Evolutionary conservation across 2,797 vertebrate species (phyloP), one percentile per base, ranked within the genome.

Genomic region (Argentina silus): DNA sequence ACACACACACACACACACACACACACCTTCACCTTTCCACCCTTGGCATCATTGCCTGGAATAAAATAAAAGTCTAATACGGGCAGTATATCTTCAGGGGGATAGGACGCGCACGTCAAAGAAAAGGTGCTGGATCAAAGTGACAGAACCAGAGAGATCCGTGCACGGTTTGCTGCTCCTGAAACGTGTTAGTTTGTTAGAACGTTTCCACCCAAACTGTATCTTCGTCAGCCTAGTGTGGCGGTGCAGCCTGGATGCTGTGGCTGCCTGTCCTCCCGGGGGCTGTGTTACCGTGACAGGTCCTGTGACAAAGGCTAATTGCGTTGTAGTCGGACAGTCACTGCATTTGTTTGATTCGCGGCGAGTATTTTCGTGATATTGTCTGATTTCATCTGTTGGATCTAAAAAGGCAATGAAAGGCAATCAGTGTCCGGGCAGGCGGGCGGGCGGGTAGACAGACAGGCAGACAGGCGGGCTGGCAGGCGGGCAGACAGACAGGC

Each of bases 51-150:
- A 5, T 6, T 72, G 75, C 80, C 79, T 83, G 74, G 76, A 76
- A 78, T 50, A 78, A 79, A 88, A 90, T 85, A 88, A 87, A 90
- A 85, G 79, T 55, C n/a, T 4, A 36, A 36, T 36, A 1, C 27
- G 1, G 27, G 27, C 27, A 36, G 27, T 36, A 4, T 36, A 36
- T 36, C 27, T 36, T 36, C 27, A 36, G 27, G 27, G 27, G 27
- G 27, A 36, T 36, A 36, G 27, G 27, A 36, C n/a, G n/a, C n/a
- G n/a, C n/a, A n/a, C n/a, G n/a, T n/a, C n/a, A n/a, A n/a, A n/a
- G n/a, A n/a, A n/a, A n/a, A n/a, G n/a, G n/a, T n/a, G n/a, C n/a
- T n/a, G n/a, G n/a, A n/a, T n/a, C n/a, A n/a, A n/a, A n/a, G n/a
- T 36, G 27, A 36, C 4, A 36, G 27, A 36, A 36, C 1, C 27